Percentiles rank a stretch among this genome's conserved stretches.
phyloP scores from a whole-genome alignment of 2,888 invertebrate species.

The Shargacucullia verbasci region DNA sequence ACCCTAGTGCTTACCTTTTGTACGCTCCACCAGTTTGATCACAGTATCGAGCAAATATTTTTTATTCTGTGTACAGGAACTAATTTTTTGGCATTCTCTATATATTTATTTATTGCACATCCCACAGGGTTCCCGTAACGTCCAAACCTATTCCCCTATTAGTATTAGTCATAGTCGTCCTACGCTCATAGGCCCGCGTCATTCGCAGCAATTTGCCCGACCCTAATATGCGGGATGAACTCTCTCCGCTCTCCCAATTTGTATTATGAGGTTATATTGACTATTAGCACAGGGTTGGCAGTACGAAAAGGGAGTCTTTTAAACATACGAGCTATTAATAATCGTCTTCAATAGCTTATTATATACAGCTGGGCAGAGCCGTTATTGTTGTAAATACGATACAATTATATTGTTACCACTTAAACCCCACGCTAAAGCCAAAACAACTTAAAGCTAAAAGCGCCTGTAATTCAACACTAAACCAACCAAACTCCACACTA shows the following conservation, averaged over 20 bases:
- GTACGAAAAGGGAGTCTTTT: not conserved
- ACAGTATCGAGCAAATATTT: too few species aligned
- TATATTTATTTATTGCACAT: too few species aligned
- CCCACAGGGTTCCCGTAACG: constrained; percentile 29
- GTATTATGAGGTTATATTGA: constrained; percentile 66
- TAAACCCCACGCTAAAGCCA: constrained; percentile 3
- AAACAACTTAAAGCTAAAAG: constrained; percentile 14
- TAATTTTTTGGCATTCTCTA: too few species aligned
- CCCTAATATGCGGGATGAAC: constrained; percentile 70
- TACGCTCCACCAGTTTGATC: too few species aligned
- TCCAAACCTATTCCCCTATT: constrained; percentile 15
- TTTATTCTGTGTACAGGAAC: too few species aligned
- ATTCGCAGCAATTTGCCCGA: constrained; percentile 64
- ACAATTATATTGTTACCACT: not conserved
- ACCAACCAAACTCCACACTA: constrained; percentile 9
- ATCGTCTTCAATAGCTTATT: too few species aligned
- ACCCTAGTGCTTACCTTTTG: too few species aligned
- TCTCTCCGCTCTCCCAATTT: constrained; percentile 67
- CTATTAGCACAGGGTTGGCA: constrained; percentile 62
- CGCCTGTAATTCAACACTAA: constrained; percentile 32
- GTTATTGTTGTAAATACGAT: too few species aligned
- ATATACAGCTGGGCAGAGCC: too few species aligned
- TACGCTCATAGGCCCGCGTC: constrained; percentile 28
- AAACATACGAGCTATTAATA: too few species aligned
- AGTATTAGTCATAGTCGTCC: constrained; percentile 45